Conservation (phyloP, 2,888 invertebrate species). For the Pseudococcus jackbeardsleyi region DNA sequence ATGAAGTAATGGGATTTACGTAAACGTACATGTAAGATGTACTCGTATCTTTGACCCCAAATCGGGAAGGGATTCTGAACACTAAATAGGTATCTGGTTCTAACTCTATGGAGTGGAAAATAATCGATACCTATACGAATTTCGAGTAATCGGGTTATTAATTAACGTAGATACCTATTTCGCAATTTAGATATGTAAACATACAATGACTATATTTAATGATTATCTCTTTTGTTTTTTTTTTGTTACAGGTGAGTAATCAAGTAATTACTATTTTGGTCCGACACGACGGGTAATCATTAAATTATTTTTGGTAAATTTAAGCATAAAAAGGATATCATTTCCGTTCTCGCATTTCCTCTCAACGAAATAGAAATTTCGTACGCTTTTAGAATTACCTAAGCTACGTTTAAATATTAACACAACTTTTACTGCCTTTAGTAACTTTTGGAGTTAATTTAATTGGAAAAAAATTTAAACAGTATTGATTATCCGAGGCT, state of each 20-base stretch:
- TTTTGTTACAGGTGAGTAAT: slow-evolving; percentile 41
- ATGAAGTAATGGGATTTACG: slow-evolving; percentile 28
- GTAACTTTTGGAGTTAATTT: neutral
- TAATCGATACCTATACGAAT: neutral
- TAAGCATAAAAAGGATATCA: slow-evolving; percentile 10
- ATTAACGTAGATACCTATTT: neutral
- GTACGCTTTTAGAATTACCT: neutral
- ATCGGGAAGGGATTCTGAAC: neutral
- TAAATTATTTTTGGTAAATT: slow-evolving; percentile 2
- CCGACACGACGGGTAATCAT: neutral
- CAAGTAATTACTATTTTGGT: neutral
- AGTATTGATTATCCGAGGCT: neutral
- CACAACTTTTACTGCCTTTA: neutral
- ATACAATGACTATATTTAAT: neutral
- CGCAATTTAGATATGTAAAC: no score
- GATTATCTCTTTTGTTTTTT: neutral
- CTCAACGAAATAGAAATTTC: neutral
- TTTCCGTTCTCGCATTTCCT: slow-evolving; percentile 2
- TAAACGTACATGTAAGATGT: neutral
- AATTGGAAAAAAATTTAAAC: slow-evolving; percentile 12
- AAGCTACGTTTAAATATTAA: neutral
- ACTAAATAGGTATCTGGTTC: neutral
- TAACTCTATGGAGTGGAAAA: neutral
- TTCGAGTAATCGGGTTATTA: neutral
- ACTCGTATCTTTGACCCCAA: neutral